Evolutionary conservation across 2,113 vertebrate genomes (phyloP), one percentile per base, ranked within the genome.

Genomic region (Recurvirostra avosetta): DNA sequence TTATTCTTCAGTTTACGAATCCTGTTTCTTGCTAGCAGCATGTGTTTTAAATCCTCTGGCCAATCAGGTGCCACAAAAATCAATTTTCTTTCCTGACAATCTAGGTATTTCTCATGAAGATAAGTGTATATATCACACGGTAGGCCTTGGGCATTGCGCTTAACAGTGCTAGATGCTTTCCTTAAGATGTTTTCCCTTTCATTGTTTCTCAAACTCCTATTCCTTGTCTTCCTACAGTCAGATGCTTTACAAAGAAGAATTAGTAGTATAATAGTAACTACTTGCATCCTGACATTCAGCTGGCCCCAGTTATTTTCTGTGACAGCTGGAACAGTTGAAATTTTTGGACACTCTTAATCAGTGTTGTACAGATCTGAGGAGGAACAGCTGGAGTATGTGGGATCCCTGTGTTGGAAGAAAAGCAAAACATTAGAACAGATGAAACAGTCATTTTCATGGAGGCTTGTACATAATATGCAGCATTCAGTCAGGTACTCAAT

Each of bases 81-180:
- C 90, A 99, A 94, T 82, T 98, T 98, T 89, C 97, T 98, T 93
- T 99, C 99, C 97, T 99, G 99, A 86, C 99, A 99, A 92, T 99
- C 99, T 93, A 99, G 96, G 96, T 99, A 99, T 94, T 99, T 99
- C 93, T 99, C 99, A 16, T 99, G 98, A 20, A 98, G 98, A 49
- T 99, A 98, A 6, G 87, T 96, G 95, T 99, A 99, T 83, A 98
- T 98, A 52, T 99, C 98, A 76, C 99, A 99, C 12, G 98, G 96
- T 26, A 90, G 92, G 63, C 85, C 96, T 38, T 76, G 97, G 41
- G 97, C 97, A 10, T 98, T 99, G n/a, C 99, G 99, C 77, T 98
- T 99, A 68, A 97, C 97, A 0, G 98, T 97, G 41, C 95, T 94
- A 32, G 98, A 97, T 85, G 47, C 36, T 29, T 95, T 97, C 71